These are phyloP conservation scores for Actenoides lindsayi DNA, from an alignment of 2,113 vertebrate genomes.

Conservation along the genomic window DNA sequence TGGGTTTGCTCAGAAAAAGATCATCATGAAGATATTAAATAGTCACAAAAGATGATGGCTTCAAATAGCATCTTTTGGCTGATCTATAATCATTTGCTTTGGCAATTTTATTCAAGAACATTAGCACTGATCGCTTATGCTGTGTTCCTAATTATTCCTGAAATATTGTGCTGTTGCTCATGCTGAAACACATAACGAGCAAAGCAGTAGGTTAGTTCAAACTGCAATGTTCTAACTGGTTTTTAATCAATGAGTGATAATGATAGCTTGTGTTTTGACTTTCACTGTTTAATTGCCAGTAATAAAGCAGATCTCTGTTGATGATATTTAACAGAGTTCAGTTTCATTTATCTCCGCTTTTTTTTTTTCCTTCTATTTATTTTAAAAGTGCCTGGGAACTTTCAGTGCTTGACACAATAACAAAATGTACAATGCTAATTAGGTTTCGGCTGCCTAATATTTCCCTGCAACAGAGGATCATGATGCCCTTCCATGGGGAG, in stretches of 20 bases:
- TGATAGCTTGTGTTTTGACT: constrained; percentile 60
- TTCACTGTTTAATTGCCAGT: constrained; percentile 58
- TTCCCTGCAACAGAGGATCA: not conserved
- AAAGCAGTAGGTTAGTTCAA: not conserved
- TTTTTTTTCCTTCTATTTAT: constrained; percentile 29
- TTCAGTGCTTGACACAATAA: not conserved
- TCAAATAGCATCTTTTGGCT: constrained; percentile 14
- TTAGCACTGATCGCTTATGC: constrained; percentile 40
- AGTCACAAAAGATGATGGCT: constrained; percentile 22
- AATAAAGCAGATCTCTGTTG: constrained; percentile 40
- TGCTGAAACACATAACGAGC: constrained; percentile 24
- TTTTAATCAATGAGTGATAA: constrained; percentile 67
- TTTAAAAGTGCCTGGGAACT: constrained; percentile 39
- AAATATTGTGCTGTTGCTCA: constrained; percentile 46
- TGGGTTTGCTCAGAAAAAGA: not conserved
- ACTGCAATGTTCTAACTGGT: constrained; percentile 24
- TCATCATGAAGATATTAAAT: not conserved
- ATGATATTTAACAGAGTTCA: constrained; percentile 41
- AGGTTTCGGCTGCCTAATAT: not conserved
- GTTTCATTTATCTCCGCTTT: constrained; percentile 32
- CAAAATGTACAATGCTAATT: constrained; percentile 17
- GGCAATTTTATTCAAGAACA: constrained; percentile 46
- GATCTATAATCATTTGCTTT: constrained; percentile 41
- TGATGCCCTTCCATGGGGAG: not conserved
- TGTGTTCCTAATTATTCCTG: constrained; percentile 61